These are phyloP conservation scores for Corythaeola cristata DNA, from an alignment of 2,113 vertebrate species.

Conservation along the genomic window DNA sequence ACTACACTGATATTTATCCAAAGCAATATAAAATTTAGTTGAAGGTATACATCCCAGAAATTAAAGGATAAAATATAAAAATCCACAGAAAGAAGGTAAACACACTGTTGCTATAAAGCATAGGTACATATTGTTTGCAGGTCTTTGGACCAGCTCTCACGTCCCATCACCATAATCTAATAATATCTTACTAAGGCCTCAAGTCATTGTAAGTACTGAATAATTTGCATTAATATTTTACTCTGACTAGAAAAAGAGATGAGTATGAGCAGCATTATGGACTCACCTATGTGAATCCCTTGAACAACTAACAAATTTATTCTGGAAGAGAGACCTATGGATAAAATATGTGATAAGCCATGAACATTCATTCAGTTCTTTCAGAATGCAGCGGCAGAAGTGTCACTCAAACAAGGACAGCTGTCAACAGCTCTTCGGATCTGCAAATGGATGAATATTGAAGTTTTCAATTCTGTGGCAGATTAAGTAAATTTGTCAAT, in stretches of 20 bases:
- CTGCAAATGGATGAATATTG: neutral
- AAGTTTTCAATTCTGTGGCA: neutral
- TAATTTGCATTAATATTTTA: neutral
- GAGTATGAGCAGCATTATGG: neutral
- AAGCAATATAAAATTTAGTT: neutral
- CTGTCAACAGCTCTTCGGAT: neutral
- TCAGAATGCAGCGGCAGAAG: neutral
- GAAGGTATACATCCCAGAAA: neutral
- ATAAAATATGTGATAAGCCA: neutral
- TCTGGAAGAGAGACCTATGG: neutral
- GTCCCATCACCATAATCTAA: neutral
- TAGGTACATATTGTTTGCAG: neutral
- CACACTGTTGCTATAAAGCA: neutral
- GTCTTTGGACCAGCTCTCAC: neutral
- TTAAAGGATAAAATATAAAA: neutral
- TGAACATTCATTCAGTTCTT: neutral
- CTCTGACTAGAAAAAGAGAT: neutral
- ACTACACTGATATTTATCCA: neutral
- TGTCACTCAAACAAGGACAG: neutral
- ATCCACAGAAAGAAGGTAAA: neutral
- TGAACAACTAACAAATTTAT: neutral
- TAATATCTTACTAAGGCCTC: neutral
- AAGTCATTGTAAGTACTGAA: neutral
- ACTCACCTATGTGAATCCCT: neutral
- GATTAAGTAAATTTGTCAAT: neutral